Evolutionary conservation across 2,797 vertebrate species (phyloP).

Genomic region (Hirundo rustica): DNA sequence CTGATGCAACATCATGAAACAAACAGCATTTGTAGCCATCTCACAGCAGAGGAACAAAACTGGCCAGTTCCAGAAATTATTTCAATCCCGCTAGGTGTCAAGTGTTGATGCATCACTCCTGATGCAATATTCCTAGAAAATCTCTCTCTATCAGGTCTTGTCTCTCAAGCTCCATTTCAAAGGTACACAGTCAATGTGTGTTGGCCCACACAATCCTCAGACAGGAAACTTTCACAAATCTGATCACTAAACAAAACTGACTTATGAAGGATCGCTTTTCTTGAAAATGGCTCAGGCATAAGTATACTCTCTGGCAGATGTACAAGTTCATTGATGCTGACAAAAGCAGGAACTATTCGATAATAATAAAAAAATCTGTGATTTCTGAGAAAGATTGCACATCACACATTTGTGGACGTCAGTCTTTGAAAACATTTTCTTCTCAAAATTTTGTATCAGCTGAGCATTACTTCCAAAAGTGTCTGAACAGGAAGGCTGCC

Average conservation of each 20-base stretch:
- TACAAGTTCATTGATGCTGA: not conserved
- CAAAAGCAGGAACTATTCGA: not conserved
- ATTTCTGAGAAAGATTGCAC: not conserved
- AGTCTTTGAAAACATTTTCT: not conserved
- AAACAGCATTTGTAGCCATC: not conserved
- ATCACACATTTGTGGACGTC: not conserved
- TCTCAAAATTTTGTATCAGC: not conserved
- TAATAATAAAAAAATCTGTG: not conserved
- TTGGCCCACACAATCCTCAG: not conserved
- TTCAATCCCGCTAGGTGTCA: not conserved
- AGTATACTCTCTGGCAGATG: not conserved
- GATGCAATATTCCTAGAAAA: not conserved
- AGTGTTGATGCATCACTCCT: not conserved
- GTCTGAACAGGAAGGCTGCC: not conserved
- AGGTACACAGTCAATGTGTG: not conserved
- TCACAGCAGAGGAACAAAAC: not conserved
- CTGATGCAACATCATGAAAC: conserved; percentile 14
- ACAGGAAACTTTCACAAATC: not conserved
- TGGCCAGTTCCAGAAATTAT: not conserved
- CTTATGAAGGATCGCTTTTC: not conserved
- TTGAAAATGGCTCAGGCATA: not conserved
- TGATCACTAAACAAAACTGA: not conserved
- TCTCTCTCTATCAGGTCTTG: not conserved
- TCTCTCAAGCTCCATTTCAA: not conserved
- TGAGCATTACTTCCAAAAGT: not conserved